Evolutionary conservation across 2,113 vertebrate species (phyloP).

Genomic region (Diadophis punctatus): DNA sequence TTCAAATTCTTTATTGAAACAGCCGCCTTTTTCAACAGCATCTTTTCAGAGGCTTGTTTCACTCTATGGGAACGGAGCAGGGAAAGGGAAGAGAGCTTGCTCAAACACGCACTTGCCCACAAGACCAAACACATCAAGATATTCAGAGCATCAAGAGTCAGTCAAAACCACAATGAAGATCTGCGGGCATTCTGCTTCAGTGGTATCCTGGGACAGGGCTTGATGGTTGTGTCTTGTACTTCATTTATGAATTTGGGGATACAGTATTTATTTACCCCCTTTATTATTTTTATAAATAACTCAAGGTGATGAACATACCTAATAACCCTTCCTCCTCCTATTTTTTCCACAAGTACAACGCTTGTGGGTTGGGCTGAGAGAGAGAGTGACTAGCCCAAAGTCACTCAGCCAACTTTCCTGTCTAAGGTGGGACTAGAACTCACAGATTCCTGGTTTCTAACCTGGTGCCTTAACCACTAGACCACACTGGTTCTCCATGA

Average conservation of each 20-base stretch:
- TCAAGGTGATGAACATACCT: background rate
- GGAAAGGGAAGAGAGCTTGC: background rate
- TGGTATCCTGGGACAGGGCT: background rate
- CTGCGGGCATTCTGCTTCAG: background rate
- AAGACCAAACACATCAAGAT: background rate
- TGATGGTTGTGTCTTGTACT: background rate
- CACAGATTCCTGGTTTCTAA: background rate
- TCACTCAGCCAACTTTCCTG: background rate
- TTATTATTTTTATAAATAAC: background rate
- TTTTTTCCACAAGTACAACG: background rate
- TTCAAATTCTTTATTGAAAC: constrained; percentile 6
- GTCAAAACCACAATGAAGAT: background rate
- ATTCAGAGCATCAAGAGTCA: background rate
- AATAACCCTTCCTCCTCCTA: background rate
- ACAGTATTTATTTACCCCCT: background rate
- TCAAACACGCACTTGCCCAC: background rate
- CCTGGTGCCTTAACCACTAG: background rate
- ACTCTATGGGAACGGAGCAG: rapidly evolving
- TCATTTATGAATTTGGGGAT: background rate
- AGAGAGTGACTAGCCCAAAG: background rate
- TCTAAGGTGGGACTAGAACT: background rate
- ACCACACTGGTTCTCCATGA: background rate
- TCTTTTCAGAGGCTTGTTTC: background rate
- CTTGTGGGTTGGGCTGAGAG: background rate
- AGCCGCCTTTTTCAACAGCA: background rate